Evolutionary conservation across 2,113 vertebrate genomes (phyloP), one percentile per base, ranked within the genome.

Genomic region (Halcyon malimbica): DNA sequence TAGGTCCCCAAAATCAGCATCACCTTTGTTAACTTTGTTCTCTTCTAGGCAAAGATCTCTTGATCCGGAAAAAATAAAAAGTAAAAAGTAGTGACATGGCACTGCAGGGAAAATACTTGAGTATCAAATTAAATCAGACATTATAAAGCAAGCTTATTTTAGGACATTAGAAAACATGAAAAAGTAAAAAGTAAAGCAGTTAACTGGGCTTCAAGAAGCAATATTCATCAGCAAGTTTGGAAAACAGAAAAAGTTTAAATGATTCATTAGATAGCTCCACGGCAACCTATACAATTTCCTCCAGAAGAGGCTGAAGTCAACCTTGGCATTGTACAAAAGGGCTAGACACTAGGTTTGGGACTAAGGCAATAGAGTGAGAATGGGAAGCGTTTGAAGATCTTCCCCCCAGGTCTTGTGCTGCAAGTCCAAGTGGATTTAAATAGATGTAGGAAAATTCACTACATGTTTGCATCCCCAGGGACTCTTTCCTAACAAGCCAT

Each of bases 401-500:
- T 35, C 11, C 11, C 9, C 17, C 0, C 0, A 5, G 10, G 9
- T 18, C 11, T 51, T 42, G 20, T 3, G 1, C 28, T 84, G 15
- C 33, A 75, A 60, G 11, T 9, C n/a, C 10, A 26, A 37, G 35
- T 17, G 12, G 26, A 77, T 63, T 81, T 89, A 59, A 73, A 93
- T 41, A 67, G 26, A 41, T 13, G 11, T 5, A 20, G 25, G 24
- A 81, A 84, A 53, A 82, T 17, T 59, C 62, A 44, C 24, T 28
- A 56, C 4, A 2, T 19, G 17, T 57, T 44, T 56, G 17, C 64
- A 59, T 51, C 42, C 57, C 48, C 28, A 16, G 44, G 7, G 25
- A 33, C 70, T 87, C 69, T 46, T 91, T 42, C 23, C 70, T 71
- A 64, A 91, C 7, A 83, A 81, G 41, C 44, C 54, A 53, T 2